Evolutionary conservation across 1,140 invertebrate species (phyloP), one percentile per base, ranked within the genome.

Genomic region (Aricia agestis): DNA sequence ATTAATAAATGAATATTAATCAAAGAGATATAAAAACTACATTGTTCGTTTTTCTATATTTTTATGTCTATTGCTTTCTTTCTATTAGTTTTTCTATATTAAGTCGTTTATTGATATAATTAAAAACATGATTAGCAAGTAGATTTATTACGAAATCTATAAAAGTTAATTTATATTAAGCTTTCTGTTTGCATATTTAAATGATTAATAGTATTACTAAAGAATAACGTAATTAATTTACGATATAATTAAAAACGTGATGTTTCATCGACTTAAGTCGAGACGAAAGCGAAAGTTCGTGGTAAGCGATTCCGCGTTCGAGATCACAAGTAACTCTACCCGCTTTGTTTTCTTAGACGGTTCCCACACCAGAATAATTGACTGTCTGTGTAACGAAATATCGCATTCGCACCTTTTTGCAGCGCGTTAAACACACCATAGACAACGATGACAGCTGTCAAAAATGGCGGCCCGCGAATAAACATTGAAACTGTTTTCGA

Each of bases 341-440:
- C 85, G 80, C 84, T 88, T 89, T 88, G 87, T 90, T 85, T 89
- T 86, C 82, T 81, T 79, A 83, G 88, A 88, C 88, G 86, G 84
- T 90, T 90, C 86, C 86, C 88, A 90, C 86, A 83, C 85, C 74
- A 81, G 83, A 81, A 86, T 90, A 90, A 90, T 90, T 86, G 86
- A 82, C 76, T 88, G 88, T 90, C 86, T 74, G 82, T 69, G 75
- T 74, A 78, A 82, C 81, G 76, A 87, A 88, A 89, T 90, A 90
- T 87, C 82, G 85, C 83, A 81, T 89, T 88, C 79, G 80, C 83
- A 78, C 74, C 80, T 80, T 79, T 83, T 84, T 90, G 84, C 83
- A 83, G 80, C 78, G 79, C 77, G 81, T 81, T 80, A 73, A 77
- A 65, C 52, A 71, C 58, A 71, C 73, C 68, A 74, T 69, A 75